Evolutionary conservation across 2,888 invertebrate genomes (phyloP), one percentile per base, ranked within the genome.

Genomic region (Eurytoma californica): DNA sequence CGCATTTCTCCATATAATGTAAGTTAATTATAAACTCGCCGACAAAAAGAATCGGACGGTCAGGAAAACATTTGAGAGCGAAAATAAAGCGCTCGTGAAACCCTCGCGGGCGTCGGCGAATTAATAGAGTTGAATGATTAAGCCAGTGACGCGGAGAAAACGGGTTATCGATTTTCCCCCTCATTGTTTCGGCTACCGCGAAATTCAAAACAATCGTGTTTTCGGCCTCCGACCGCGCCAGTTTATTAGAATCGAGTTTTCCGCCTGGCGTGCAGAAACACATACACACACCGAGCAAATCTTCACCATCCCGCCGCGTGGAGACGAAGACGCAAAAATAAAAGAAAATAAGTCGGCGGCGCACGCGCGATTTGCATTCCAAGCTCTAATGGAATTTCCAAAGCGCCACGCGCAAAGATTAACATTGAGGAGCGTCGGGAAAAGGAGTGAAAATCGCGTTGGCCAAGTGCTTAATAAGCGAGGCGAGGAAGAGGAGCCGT

Each of bases 381-480:
- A 39, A 82, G 82, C 80, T 82, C 80, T 82, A 79, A 73, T 77
- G 77, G 82, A 80, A 80, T 80, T 80, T 80, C 73, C 77, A 80
- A 80, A 65, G 58, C 76, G 47, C 30, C 9, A 7, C 68, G 65
- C n/a, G 49, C 18, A 58, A 49, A 66, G 57, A 58, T 70, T 57
- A 51, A 14, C 20, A 28, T 24, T 16, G 24, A 24, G 18, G 58
- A 20, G 7, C n/a, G 49, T 20, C 20, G 53, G 67, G 53, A 18
- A 58, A 47, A 57, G 28, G 66, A 57, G 53, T 53, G 76, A 18
- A 18, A 78, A 72, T 61, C 47, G 30, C 51, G 65, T 57, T 55
- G 69, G 30, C n/a, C 57, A 58, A 66, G 47, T 72, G 67, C 77
- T 77, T 72, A 72, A 72, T 67, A 72, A 72, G 53, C 12, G 39